Evolutionary conservation across 2,113 vertebrate genomes (phyloP).

Genomic region (Athene cunicularia): DNA sequence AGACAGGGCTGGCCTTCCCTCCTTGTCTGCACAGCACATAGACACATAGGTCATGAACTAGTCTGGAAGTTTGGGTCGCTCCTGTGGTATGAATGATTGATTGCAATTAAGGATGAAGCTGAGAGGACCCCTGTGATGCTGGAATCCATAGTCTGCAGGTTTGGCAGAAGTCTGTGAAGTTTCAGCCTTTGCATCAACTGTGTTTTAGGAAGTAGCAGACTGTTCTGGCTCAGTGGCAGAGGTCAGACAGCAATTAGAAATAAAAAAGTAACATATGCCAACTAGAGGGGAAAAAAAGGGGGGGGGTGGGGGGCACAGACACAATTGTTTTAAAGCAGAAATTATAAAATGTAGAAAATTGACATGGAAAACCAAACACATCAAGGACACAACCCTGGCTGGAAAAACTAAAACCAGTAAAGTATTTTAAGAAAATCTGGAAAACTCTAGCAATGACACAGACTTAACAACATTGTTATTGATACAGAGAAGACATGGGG

Average conservation of each 20-base stretch:
- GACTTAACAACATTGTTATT: background rate
- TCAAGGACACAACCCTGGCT: background rate
- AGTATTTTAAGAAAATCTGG: background rate
- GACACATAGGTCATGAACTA: background rate
- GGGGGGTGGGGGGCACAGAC: background rate
- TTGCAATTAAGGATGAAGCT: background rate
- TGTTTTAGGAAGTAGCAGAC: background rate
- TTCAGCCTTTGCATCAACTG: background rate
- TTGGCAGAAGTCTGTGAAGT: background rate
- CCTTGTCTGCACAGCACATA: background rate
- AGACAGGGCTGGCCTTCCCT: background rate
- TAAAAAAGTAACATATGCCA: background rate
- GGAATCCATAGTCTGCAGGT: background rate
- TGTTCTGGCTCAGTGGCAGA: background rate
- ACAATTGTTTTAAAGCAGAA: background rate
- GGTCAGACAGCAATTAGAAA: background rate
- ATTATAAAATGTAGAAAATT: background rate
- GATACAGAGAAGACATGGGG: background rate
- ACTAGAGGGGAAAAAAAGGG: background rate
- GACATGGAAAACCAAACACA: background rate
- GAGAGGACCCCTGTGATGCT: background rate
- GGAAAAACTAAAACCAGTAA: background rate
- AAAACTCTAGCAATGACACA: background rate
- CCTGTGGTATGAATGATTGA: background rate
- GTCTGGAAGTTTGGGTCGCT: background rate